These are phyloP conservation scores for Macaca nemestrina DNA, from an alignment of 2,113 vertebrate genomes.

Conservation along the genomic window DNA sequence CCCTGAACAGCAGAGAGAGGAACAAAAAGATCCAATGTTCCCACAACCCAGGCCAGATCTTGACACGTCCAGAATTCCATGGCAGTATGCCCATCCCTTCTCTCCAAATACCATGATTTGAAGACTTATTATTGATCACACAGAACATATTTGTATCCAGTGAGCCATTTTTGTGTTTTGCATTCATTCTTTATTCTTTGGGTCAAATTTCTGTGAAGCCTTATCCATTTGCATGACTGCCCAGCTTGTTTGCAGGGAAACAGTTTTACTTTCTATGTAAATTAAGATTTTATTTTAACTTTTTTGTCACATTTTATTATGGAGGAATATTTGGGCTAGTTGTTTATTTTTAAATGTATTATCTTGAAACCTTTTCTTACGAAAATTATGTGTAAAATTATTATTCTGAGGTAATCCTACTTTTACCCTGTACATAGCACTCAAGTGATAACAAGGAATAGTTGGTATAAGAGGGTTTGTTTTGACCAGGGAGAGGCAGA, in stretches of 20 bases:
- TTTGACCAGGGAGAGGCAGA: background rate
- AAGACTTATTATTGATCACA: background rate
- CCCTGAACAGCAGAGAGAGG: background rate
- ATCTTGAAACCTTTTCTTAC: background rate
- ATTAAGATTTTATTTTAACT: background rate
- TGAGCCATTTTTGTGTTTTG: background rate
- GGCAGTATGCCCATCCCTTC: background rate
- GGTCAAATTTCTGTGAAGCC: background rate
- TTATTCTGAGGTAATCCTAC: background rate
- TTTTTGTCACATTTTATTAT: constrained; percentile 37
- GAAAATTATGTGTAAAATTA: background rate
- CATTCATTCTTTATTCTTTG: background rate
- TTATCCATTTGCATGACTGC: background rate
- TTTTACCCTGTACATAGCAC: background rate
- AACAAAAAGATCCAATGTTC: background rate
- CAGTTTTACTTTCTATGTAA: constrained; percentile 2
- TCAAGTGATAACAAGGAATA: background rate
- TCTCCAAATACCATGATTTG: background rate
- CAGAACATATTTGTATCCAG: background rate
- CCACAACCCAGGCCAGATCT: background rate
- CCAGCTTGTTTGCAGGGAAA: constrained; percentile 57
- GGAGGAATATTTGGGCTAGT: background rate
- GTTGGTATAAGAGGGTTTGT: background rate
- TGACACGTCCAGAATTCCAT: background rate
- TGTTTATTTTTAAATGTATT: background rate